Percentiles rank a stretch among this genome's conserved stretches.
Conservation (phyloP, 2,888 invertebrate species). For the Morpho deidamia region DNA sequence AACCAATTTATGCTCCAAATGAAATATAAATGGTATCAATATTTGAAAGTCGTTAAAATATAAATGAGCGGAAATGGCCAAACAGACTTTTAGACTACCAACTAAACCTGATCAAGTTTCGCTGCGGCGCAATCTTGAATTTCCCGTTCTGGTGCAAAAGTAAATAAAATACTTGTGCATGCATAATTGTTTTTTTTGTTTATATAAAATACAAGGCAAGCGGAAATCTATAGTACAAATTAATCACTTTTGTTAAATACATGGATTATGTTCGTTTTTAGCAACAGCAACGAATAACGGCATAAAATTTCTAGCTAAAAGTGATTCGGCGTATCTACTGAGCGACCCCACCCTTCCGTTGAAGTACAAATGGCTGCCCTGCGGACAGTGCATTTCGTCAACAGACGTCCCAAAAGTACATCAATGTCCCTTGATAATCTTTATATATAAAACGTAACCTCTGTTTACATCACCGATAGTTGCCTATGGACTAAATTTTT, state of each 20-base stretch:
- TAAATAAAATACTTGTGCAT: too few relatives aligned
- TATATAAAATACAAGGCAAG: too few relatives aligned
- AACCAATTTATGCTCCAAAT: slow-evolving; percentile 13
- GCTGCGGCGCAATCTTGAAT: too few relatives aligned
- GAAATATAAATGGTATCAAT: slow-evolving; percentile 25
- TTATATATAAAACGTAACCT: too few relatives aligned
- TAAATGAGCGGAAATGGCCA: slow-evolving; percentile 15
- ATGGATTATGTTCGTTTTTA: neutral
- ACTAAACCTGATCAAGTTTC: too few relatives aligned
- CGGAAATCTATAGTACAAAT: too few relatives aligned
- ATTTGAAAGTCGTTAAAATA: slow-evolving; percentile 25
- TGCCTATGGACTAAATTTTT: too few relatives aligned
- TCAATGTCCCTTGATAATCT: too few relatives aligned
- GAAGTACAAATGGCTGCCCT: slow-evolving; percentile 1
- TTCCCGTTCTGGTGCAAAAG: too few relatives aligned
- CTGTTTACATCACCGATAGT: too few relatives aligned
- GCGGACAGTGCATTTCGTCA: neutral
- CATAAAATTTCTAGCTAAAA: neutral
- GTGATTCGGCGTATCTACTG: neutral
- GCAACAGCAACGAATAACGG: too few relatives aligned
- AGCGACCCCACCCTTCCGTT: slow-evolving; percentile 3
- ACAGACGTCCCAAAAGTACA: neutral
- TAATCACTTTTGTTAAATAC: neutral
- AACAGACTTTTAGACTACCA: neutral
- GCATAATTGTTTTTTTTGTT: too few relatives aligned